A percentile compares a stretch with the other conserved stretches of the same genome.
phyloP scores from a whole-genome alignment of 2,888 invertebrate genomes.

The Frankliniella fusca region DNA sequence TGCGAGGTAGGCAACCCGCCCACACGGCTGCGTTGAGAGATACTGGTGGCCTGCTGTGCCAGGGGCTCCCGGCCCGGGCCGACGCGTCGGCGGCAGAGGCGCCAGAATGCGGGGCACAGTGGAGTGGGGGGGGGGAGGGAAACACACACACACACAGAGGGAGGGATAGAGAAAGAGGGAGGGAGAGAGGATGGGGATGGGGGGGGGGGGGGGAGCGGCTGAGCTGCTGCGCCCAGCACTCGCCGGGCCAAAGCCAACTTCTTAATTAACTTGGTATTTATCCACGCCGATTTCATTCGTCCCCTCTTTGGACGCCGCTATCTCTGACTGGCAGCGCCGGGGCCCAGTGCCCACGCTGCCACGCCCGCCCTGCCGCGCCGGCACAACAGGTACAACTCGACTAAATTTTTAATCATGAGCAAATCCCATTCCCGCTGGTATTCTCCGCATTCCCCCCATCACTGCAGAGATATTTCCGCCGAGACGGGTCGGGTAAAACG shows the following conservation, averaged over 20 bases:
- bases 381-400: too few relatives aligned
- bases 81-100: too few relatives aligned
- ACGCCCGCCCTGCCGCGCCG: too few relatives aligned
- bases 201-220: not conserved
- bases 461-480: too few relatives aligned
- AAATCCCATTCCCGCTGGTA: too few relatives aligned
- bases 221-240: not conserved
- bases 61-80: not conserved
- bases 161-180: not conserved
- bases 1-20: not conserved
- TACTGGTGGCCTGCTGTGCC: not conserved
- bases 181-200: not conserved
- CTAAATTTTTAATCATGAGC: too few relatives aligned
- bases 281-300: not conserved
- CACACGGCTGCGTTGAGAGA: not conserved
- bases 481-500: too few relatives aligned
- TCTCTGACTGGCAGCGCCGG: too few relatives aligned
- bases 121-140: not conserved
- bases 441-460: too few relatives aligned
- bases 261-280: constrained; percentile 16
- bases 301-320: not conserved
- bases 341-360: too few relatives aligned
- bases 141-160: not conserved
- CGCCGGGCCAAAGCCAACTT: not conserved
- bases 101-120: too few relatives aligned